Conservation (phyloP, 2,113 vertebrate species). For the Neopipo cinnamomea region DNA sequence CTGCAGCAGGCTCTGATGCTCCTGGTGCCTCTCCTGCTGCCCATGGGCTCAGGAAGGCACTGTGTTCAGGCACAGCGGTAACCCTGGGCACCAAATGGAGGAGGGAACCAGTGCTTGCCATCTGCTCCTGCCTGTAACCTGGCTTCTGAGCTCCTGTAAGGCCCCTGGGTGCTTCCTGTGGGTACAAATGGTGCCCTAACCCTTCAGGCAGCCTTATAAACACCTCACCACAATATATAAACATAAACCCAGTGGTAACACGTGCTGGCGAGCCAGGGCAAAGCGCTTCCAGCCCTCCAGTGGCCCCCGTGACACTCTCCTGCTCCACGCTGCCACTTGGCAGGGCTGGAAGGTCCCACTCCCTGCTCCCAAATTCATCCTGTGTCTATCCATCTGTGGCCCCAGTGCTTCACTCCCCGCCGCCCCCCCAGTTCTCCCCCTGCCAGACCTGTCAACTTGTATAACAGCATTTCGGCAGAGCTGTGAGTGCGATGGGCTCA, state of each 20-base stretch:
- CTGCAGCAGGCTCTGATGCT: neutral
- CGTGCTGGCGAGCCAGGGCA: accelerated
- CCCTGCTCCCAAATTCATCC: neutral
- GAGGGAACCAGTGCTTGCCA: neutral
- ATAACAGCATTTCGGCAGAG: neutral
- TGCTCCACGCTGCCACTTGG: neutral
- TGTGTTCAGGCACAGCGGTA: accelerated
- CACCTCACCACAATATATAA: neutral
- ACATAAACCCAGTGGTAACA: neutral
- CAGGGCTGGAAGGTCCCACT: neutral
- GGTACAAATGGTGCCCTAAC: neutral
- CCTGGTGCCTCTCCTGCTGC: neutral
- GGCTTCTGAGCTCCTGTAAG: neutral
- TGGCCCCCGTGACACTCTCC: accelerated
- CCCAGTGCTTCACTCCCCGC: neutral
- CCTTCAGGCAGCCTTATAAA: neutral
- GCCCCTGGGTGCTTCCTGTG: neutral
- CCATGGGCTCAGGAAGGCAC: accelerated
- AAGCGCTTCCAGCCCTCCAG: neutral
- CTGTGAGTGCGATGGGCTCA: neutral
- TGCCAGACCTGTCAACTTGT: neutral
- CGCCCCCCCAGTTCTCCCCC: neutral
- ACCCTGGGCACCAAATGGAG: accelerated
- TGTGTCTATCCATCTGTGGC: accelerated
- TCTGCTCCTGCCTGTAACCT: neutral